Evolutionary conservation across 2,797 vertebrate species (phyloP), one percentile per base, ranked within the genome.

Genomic region (Thunnus albacares): DNA sequence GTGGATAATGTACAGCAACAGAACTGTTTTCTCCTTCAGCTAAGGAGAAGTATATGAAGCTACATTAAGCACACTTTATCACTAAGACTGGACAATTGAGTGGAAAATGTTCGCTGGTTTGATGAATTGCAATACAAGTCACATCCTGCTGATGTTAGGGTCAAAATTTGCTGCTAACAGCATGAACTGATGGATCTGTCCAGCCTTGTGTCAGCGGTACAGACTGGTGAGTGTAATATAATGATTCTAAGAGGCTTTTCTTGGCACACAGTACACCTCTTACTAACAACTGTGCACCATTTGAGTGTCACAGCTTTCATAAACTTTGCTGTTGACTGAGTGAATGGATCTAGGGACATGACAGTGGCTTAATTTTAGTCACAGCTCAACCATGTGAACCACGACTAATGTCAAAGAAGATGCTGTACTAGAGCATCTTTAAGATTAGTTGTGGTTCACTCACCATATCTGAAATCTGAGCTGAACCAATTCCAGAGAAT

Each of bases 41-140:
- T 55, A 6, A 47, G 38, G 65, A 35, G 18, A 64, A 38, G 28
- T 41, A 57, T 18, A 68, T 47, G 20, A 60, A 66, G 47, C 77
- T 18, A 17, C 10, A 38, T 15, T 14, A 14, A 47, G 2, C 51
- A 20, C 35, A 49, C 2, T 49, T 33, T 22, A 71, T 71, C 53
- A 53, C 24, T 30, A 12, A 33, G 43, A 30, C 26, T 33, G 7
- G 52, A 66, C 6, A 30, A 22, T 0, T n/a, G 13, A 69, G 41
- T 24, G 43, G 67, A 43, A 74, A 45, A 15, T 55, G 17, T 58
- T 71, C 22, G 14, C 7, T 5, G 14, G 47, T 75, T 56, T 58
- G 67, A 66, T 59, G 1, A 63, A 61, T 66, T 77, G 28, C 51
- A 51, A 24, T 38, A 61, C 24, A 58, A 57, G 63, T 67, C 75